phyloP scores from a whole-genome alignment of 2,797 vertebrate genomes.

The Pelobates cultripes region DNA sequence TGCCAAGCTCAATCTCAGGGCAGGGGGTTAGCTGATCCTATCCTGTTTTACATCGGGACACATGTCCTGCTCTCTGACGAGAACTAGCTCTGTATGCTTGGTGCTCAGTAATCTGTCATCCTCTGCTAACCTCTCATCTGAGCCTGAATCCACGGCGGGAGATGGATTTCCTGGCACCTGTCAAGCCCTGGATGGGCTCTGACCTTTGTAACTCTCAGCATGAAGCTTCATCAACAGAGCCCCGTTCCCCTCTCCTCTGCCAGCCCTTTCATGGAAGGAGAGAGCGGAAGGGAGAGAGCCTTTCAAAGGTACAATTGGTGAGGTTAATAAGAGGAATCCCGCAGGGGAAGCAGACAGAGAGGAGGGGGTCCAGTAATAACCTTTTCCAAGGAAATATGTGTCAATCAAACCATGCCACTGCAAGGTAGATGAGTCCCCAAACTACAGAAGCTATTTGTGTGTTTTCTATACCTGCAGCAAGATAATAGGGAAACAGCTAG shows the following conservation, averaged over 20 bases:
- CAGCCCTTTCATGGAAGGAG: constrained; percentile 41
- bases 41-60: constrained; percentile 33
- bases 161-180: constrained; percentile 55
- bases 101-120: constrained; percentile 37
- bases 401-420: constrained; percentile 54
- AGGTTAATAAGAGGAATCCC: constrained; percentile 56
- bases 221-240: constrained; percentile 53
- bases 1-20: neutral
- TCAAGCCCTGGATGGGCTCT: constrained; percentile 53
- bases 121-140: constrained; percentile 22
- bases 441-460: constrained; percentile 41
- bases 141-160: constrained; percentile 36
- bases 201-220: constrained; percentile 52
- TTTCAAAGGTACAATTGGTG: constrained; percentile 56
- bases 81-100: constrained; percentile 24
- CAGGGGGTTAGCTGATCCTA: constrained; percentile 11
- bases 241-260: constrained; percentile 28
- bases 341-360: constrained; percentile 47
- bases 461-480: constrained; percentile 38
- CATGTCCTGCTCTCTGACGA: constrained; percentile 35
- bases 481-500: constrained; percentile 44
- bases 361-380: constrained; percentile 49
- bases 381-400: constrained; percentile 56
- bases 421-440: constrained; percentile 44
- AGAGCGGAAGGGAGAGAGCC: constrained; percentile 32